Evolutionary conservation across 2,797 vertebrate genomes (phyloP), one percentile per base, ranked within the genome.

Genomic region (Bufotes viridis): DNA sequence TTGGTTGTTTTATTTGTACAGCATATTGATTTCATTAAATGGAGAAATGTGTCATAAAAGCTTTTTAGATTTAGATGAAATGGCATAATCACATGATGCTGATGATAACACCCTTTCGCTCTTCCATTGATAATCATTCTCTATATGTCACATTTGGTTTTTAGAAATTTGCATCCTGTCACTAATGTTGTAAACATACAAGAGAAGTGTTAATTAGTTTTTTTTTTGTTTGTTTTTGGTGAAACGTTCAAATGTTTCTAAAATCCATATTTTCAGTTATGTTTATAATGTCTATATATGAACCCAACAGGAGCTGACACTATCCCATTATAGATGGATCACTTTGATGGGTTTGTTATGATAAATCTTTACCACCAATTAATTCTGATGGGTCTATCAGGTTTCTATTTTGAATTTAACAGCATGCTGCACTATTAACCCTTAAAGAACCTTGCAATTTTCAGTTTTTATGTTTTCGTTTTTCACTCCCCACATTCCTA

Each of bases 51-150:
- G 29, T 63, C 17, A 34, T 81, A 74, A 81, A 78, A 24, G 9
- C 55, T 24, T 81, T 61, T 78, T 51, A 67, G 74, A 81, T 81
- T 74, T n/a, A 22, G 29, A 81, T 87, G 51, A 61, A 87, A 63
- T 53, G 7, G 55, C 75, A 70, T 42, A 69, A 63, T 74, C 67
- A 22, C 34, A 75, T 51, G 74, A 20, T 24, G 49, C 24, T 81
- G 29, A 49, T 63, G 34, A 7, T 22, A 65, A 49, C 79, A 34
- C 42, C 7, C 17, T 63, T n/a, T 65, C 57, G 13, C 26, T 42
- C 58, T 63, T 58, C 11, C 29, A 20, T 81, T 34, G 51, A 55
- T 78, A 34, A 81, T 81, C 29, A 63, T 60, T 61, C 18, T 78
- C 11, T 55, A 15, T 24, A 78, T 78, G 22, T 78, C 74, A 24